Evolutionary conservation across 2,797 vertebrate species (phyloP).

Genomic region (Phrynocephalus guinanensis): DNA sequence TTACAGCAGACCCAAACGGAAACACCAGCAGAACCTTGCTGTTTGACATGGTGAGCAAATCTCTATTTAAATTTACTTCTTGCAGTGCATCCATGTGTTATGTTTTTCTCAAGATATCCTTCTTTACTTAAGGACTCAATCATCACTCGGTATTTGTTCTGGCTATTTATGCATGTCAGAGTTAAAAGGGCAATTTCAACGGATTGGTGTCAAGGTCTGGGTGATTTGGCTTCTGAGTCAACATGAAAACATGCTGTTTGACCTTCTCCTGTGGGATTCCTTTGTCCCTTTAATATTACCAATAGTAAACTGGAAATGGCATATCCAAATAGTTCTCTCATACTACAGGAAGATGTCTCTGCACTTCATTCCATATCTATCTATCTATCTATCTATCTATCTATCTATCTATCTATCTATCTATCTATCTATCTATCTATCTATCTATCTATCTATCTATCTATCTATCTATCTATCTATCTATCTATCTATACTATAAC

Average conservation of each 20-base stretch:
- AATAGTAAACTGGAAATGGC: slow-evolving; percentile 7
- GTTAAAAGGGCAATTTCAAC: slow-evolving; percentile 17
- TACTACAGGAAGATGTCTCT: background rate
- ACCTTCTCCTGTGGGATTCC: slow-evolving; percentile 22
- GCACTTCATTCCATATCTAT: too few relatives aligned
- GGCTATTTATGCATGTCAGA: slow-evolving; percentile 34
- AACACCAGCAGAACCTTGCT: background rate
- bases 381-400: too few relatives aligned
- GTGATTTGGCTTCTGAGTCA: slow-evolving; percentile 22
- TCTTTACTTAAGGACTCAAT: slow-evolving; percentile 24
- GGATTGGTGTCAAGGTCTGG: background rate
- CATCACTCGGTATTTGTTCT: background rate
- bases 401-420: too few relatives aligned
- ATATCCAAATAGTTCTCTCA: slow-evolving; percentile 5
- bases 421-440: too few relatives aligned
- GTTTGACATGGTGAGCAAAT: background rate
- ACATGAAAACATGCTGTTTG: slow-evolving; percentile 5
- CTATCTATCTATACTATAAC: too few relatives aligned
- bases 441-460: too few relatives aligned
- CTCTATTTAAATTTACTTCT: slow-evolving; percentile 35
- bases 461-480: too few relatives aligned
- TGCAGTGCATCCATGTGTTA: background rate
- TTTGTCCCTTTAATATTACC: slow-evolving; percentile 37
- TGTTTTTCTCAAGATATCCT: background rate
- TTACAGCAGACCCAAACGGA: slow-evolving; percentile 38